Conservation (phyloP, 2,888 invertebrate genomes). For the Scotopteryx bipunctaria region DNA sequence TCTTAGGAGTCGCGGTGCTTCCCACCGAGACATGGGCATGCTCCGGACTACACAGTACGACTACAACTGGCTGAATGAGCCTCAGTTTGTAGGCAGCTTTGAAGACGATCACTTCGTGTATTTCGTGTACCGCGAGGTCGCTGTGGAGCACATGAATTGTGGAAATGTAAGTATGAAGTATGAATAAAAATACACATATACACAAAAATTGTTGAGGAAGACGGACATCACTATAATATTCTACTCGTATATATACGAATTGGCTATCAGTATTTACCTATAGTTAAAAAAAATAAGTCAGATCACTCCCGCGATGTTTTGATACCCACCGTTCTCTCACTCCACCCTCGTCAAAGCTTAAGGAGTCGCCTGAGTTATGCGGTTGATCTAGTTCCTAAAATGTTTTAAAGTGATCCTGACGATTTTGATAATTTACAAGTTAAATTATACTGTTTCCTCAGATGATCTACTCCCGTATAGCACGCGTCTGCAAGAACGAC, state of each 20-base stretch:
- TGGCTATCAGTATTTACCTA: too few species aligned
- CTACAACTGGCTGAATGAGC: constrained; percentile 94
- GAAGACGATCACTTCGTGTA: constrained; percentile 94
- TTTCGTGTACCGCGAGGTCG: constrained; percentile 95
- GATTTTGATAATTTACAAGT: background rate
- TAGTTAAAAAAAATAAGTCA: too few species aligned
- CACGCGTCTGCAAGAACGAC: constrained; percentile 95
- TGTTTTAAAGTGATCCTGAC: too few species aligned
- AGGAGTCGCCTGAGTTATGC: too few species aligned
- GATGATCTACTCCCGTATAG: constrained; percentile 95
- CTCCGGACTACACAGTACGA: constrained; percentile 91
- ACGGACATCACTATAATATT: too few species aligned
- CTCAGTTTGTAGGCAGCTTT: constrained; percentile 96
- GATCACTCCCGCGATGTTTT: too few species aligned
- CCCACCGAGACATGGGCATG: constrained; percentile 68
- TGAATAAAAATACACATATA: too few species aligned
- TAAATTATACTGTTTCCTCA: constrained; percentile 58
- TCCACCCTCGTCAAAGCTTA: too few species aligned
- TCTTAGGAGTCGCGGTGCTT: constrained; percentile 70
- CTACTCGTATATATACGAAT: too few species aligned
- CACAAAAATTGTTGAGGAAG: too few species aligned
- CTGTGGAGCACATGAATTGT: constrained; percentile 96
- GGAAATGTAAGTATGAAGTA: constrained; percentile 87
- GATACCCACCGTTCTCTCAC: too few species aligned
- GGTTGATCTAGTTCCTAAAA: too few species aligned